Evolutionary conservation across 2,113 vertebrate genomes (phyloP).

Genomic region (Gnathonemus echidnorhynchus): DNA sequence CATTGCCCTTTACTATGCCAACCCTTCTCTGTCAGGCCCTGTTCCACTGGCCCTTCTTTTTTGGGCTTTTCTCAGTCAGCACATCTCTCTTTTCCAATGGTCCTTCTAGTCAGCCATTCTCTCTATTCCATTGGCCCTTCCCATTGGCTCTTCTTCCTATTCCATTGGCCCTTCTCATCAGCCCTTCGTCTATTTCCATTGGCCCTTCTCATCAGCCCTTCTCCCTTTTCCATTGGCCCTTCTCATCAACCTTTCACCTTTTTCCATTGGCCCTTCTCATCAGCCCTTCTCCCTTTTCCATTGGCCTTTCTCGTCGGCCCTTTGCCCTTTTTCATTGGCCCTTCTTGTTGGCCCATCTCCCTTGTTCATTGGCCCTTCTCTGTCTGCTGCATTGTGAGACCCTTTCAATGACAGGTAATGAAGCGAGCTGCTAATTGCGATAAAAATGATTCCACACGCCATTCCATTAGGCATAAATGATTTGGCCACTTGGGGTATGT

Average conservation of each 20-base stretch:
- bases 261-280: not conserved
- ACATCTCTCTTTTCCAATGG: not conserved
- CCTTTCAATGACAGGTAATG: constrained; percentile 62
- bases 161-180: not conserved
- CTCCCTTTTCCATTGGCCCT: not conserved
- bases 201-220: not conserved
- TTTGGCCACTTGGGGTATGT: constrained; percentile 67
- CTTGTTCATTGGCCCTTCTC: not conserved
- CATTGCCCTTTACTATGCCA: not conserved
- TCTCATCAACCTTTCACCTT: not conserved
- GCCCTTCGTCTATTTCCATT: not conserved
- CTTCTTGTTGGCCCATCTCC: not conserved
- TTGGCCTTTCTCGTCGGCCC: not conserved
- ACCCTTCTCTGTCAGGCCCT: not conserved
- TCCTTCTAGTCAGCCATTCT: not conserved
- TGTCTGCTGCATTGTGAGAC: constrained; percentile 41
- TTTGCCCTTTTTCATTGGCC: not conserved
- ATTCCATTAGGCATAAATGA: constrained; percentile 75
- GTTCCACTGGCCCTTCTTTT: not conserved
- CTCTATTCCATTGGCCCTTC: not conserved
- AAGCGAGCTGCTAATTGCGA: constrained; percentile 58
- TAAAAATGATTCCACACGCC: constrained; percentile 52
- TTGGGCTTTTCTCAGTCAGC: not conserved
- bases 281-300: not conserved
- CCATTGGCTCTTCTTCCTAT: not conserved